A percentile compares a stretch with the other conserved stretches of the same genome.
Evolutionary conservation across 2,888 invertebrate species (phyloP).

Genomic region (Melanostoma scalare): DNA sequence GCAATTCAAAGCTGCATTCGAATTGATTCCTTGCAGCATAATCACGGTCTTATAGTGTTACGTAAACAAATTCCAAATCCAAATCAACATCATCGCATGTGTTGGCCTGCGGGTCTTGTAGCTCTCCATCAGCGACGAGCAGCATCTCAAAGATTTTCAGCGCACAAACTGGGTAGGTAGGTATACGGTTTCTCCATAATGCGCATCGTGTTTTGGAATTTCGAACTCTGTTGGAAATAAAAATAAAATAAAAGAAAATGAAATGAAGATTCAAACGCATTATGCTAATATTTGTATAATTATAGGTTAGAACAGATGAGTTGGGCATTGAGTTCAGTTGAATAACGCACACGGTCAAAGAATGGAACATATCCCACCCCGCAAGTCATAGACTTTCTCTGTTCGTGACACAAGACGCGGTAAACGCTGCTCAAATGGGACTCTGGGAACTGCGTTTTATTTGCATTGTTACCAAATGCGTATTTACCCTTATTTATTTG

Average conservation of each 20-base stretch:
- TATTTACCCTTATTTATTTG: slow-evolving; percentile 36
- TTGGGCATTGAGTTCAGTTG: neutral
- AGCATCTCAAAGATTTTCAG: slow-evolving; percentile 37
- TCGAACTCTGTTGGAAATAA: slow-evolving; percentile 17
- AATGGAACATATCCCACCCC: neutral
- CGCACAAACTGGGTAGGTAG: too few species aligned
- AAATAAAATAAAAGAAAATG: neutral
- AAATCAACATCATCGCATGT: slow-evolving; percentile 52
- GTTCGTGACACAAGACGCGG: slow-evolving; percentile 36
- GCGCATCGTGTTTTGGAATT: slow-evolving; percentile 20
- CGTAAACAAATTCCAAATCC: slow-evolving; percentile 51
- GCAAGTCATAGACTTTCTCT: slow-evolving; percentile 33
- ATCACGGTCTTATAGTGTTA: slow-evolving; percentile 54
- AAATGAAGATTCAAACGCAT: slow-evolving; percentile 18
- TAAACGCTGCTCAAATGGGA: slow-evolving; percentile 7
- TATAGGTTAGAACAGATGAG: slow-evolving; percentile 32
- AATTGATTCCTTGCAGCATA: slow-evolving; percentile 59
- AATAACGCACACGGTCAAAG: slow-evolving; percentile 3
- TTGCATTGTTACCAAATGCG: neutral
- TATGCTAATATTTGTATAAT: slow-evolving; percentile 65
- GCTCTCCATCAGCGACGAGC: neutral
- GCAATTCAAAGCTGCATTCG: slow-evolving; percentile 32
- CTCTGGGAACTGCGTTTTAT: slow-evolving; percentile 25
- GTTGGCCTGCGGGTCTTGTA: slow-evolving; percentile 37
- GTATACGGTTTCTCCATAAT: slow-evolving; percentile 15